These are phyloP conservation scores for Eutolmus rufibarbis DNA, from an alignment of 2,888 invertebrate species.

Conservation along the genomic window DNA sequence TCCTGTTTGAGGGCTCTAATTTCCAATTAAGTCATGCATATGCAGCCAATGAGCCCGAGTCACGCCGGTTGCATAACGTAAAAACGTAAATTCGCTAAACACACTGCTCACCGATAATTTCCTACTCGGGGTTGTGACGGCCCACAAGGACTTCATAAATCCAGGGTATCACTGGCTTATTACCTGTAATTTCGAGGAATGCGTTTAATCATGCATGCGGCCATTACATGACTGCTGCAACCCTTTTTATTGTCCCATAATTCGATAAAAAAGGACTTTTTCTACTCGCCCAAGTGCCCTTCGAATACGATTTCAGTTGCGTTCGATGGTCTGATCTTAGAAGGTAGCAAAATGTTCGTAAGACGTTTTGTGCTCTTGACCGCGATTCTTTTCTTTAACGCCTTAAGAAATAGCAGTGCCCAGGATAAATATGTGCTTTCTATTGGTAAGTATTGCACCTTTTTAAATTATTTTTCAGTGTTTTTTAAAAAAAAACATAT, in stretches of 20 bases:
- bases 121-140: neutral
- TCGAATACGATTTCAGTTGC: neutral
- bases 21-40: neutral
- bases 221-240: neutral
- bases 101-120: neutral
- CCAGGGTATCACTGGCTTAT: neutral
- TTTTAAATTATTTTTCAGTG: neutral
- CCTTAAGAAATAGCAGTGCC: neutral
- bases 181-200: conserved; percentile 10
- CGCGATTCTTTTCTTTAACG: neutral
- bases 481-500: no score
- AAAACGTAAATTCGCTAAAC: neutral
- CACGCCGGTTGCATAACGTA: neutral
- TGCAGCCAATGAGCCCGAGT: neutral
- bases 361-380: neutral
- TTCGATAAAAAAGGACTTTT: neutral
- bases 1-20: no score
- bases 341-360: neutral
- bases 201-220: neutral
- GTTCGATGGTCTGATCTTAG: neutral
- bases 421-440: neutral
- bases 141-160: neutral
- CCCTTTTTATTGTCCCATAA: neutral
- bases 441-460: neutral
- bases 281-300: neutral